A percentile compares a stretch with the other conserved stretches of the same genome.
These are phyloP conservation scores for Ormyrus labotus DNA, from an alignment of 2,888 invertebrate genomes.

Conservation along the genomic window DNA sequence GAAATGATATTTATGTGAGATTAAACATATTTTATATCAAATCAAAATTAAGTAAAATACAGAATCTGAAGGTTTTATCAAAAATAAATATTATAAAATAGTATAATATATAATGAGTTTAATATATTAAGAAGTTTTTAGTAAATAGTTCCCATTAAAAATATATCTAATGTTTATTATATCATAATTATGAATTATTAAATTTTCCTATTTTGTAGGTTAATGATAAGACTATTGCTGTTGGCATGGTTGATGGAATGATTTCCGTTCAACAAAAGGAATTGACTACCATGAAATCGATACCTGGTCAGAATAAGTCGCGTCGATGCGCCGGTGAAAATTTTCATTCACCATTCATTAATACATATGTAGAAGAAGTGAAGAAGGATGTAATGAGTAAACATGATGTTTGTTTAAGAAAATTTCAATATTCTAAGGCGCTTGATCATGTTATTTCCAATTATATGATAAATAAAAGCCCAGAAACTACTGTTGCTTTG, in stretches of 20 bases:
- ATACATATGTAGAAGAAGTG: constrained; percentile 77
- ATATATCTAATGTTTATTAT: no score
- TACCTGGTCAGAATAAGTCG: constrained; percentile 76
- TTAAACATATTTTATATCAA: no score
- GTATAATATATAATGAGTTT: no score
- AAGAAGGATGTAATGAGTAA: constrained; percentile 76
- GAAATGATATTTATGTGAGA: no score
- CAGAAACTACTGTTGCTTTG: constrained; percentile 87
- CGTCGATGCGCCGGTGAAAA: constrained; percentile 75
- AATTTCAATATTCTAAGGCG: constrained; percentile 90
- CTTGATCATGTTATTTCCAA: constrained; percentile 83
- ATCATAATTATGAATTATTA: neutral
- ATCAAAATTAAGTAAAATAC: no score
- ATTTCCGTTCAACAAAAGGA: constrained; percentile 89
- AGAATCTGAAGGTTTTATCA: no score
- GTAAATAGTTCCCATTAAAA: no score
- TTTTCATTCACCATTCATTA: constrained; percentile 74
- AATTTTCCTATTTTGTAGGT: constrained; percentile 72
- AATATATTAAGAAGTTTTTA: no score
- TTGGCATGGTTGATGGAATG: constrained; percentile 95
- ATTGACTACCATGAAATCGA: constrained; percentile 72
- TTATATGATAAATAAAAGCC: constrained; percentile 80
- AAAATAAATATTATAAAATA: no score
- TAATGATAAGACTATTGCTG: constrained; percentile 89
- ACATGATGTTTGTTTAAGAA: constrained; percentile 85